These are phyloP conservation scores for Agonum fuliginosum DNA, from an alignment of 2,888 invertebrate genomes.

Conservation along the genomic window DNA sequence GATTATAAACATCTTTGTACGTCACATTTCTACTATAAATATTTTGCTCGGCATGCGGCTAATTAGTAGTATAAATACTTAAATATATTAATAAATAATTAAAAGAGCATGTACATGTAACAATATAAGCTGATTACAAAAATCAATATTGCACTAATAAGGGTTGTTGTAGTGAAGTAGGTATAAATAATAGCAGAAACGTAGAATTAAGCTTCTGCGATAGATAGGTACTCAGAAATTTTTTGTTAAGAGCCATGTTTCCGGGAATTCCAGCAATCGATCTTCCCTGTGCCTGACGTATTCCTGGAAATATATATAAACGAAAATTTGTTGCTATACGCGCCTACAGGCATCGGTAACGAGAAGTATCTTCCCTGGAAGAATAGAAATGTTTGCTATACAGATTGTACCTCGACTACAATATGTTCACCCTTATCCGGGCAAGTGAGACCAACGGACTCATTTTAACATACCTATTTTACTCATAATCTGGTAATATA, in stretches of 20 bases:
- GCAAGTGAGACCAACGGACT: too few species aligned
- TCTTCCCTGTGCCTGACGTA: neutral
- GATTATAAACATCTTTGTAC: too few species aligned
- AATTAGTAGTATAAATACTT: too few species aligned
- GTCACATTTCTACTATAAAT: too few species aligned
- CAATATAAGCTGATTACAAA: neutral
- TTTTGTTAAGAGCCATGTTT: neutral
- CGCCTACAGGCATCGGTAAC: neutral
- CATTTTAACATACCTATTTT: too few species aligned
- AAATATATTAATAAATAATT: too few species aligned
- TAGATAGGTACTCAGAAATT: neutral
- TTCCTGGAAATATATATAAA: slow-evolving; percentile 10
- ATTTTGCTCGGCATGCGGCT: too few species aligned
- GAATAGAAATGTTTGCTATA: too few species aligned
- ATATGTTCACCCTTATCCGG: too few species aligned
- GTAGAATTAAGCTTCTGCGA: neutral
- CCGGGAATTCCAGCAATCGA: slow-evolving; percentile 25
- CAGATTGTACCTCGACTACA: too few species aligned
- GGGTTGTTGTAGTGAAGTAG: neutral
- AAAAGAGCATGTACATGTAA: too few species aligned
- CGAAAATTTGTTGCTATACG: neutral
- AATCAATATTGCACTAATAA: neutral
- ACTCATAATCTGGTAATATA: too few species aligned
- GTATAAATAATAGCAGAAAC: neutral
- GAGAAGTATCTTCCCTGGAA: neutral